phyloP scores from a whole-genome alignment of 1,140 invertebrate species.

The Drosophila nannoptera region DNA sequence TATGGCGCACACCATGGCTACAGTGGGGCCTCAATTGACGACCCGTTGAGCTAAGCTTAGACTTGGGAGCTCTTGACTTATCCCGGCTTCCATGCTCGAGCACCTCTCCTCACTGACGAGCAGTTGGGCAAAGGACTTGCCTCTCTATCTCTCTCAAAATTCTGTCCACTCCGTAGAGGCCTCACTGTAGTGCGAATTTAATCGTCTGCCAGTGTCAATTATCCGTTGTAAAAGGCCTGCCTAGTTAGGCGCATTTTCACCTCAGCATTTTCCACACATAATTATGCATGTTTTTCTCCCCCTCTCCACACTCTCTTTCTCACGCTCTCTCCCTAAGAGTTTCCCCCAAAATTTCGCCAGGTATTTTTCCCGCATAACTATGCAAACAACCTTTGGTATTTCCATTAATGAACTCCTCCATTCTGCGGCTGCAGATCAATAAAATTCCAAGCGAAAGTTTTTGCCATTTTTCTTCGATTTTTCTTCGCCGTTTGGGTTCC shows the following conservation, averaged over 20 bases:
- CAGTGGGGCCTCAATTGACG: not conserved
- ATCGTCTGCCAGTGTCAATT: too few relatives aligned
- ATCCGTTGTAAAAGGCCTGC: too few relatives aligned
- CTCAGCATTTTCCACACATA: too few relatives aligned
- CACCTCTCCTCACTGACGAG: too few relatives aligned
- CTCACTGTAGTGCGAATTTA: too few relatives aligned
- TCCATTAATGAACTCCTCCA: conserved; percentile 52
- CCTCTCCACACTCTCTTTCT: too few relatives aligned
- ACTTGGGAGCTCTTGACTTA: not conserved
- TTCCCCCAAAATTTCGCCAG: conserved; percentile 31
- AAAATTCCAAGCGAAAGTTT: conserved; percentile 57
- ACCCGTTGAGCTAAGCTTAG: not conserved
- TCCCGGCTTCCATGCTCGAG: too few relatives aligned
- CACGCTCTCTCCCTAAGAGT: not conserved
- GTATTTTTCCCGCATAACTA: conserved; percentile 28
- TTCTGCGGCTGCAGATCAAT: conserved; percentile 46
- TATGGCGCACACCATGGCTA: not conserved
- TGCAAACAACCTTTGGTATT: conserved; percentile 57
- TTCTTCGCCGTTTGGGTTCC: conserved; percentile 7
- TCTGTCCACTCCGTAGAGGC: too few relatives aligned
- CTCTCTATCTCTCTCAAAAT: too few relatives aligned
- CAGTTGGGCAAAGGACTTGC: too few relatives aligned
- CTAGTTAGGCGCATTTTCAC: too few relatives aligned
- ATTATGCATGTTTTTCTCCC: too few relatives aligned
- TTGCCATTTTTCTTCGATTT: not conserved